A percentile compares a stretch with the other conserved stretches of the same genome.
These are phyloP conservation scores for Podargus strigoides DNA, from an alignment of 2,797 vertebrate species.

Conservation along the genomic window DNA sequence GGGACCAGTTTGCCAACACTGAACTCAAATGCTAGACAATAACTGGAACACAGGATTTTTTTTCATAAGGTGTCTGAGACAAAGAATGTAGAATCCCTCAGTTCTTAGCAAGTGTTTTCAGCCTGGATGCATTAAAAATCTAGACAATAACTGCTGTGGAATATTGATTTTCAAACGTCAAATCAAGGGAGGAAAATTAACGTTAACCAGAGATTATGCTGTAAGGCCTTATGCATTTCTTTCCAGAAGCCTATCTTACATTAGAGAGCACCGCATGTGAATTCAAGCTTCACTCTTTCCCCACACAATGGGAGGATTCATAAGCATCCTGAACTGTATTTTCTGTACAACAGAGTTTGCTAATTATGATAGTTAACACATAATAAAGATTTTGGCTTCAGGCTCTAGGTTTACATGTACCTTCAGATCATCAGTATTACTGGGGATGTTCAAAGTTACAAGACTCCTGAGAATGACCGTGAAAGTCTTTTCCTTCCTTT, in stretches of 20 bases:
- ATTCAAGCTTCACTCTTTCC: background rate
- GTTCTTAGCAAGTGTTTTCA: conserved; percentile 2
- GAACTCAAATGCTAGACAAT: conserved; percentile 52
- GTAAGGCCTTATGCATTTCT: background rate
- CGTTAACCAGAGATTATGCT: background rate
- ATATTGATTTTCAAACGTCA: conserved; percentile 8
- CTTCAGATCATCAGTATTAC: background rate
- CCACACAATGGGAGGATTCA: background rate
- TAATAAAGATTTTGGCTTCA: background rate
- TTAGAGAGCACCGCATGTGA: background rate
- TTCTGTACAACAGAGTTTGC: background rate
- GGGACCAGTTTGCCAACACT: conserved; percentile 56
- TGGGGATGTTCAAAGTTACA: background rate
- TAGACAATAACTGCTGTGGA: background rate
- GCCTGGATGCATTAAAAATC: background rate
- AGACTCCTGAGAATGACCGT: background rate
- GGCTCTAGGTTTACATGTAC: background rate
- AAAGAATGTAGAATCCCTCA: background rate
- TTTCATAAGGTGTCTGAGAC: background rate
- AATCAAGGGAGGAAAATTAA: conserved; percentile 24
- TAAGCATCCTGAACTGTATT: background rate
- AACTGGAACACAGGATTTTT: conserved; percentile 12
- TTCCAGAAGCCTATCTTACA: background rate
- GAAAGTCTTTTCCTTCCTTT: background rate
- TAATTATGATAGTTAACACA: background rate